Evolutionary conservation across 2,113 vertebrate species (phyloP), one percentile per base, ranked within the genome.

Genomic region (Heterotilapia buettikoferi): DNA sequence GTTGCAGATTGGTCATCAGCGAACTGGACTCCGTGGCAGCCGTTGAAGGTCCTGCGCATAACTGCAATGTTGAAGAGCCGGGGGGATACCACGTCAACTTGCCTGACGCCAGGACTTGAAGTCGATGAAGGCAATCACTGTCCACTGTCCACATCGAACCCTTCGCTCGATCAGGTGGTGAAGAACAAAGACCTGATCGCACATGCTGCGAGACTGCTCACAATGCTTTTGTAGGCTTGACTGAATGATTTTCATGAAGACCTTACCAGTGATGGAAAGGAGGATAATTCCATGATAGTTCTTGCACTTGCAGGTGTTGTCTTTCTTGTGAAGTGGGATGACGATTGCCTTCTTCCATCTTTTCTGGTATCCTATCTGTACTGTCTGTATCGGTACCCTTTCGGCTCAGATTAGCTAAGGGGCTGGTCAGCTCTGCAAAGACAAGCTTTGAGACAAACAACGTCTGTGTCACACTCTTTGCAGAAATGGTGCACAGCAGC

Each of bases 31-130:
- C 54, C 0, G 7, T 4, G 54, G 29, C 14, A 31, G 29, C 57
- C 3, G 1, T 61, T 61, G 57, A 61, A 61, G 16, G 57, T 19
- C 57, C 16, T 61, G 57, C 1, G 0, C 57, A 61, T 61, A 61
- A 3, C 8, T 33, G 9, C 57, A 61, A 61, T 6, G 9, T 61
- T 33, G 2, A 61, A 61, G 57, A 61, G 26, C 57, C 3, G 14
- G 57, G 14, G 56, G 0, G 5, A 31, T 59, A 18, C 26, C 3
- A 31, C 2, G 3, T 59, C 26, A 59, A 16, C 14, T 0, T 9
- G 5, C 0, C 56, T 31, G 56, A 59, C 0, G 7, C 14, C 14
- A 5, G 56, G 56, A 59, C 2, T 59, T 59, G 56, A 59, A 9
- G 56, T 14, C 2, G 54, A 54, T 54, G 52, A 59, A 29, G 24